Evolutionary conservation across 1,140 invertebrate species (phyloP), one percentile per base, ranked within the genome.

Genomic region (Holotrichia oblita): DNA sequence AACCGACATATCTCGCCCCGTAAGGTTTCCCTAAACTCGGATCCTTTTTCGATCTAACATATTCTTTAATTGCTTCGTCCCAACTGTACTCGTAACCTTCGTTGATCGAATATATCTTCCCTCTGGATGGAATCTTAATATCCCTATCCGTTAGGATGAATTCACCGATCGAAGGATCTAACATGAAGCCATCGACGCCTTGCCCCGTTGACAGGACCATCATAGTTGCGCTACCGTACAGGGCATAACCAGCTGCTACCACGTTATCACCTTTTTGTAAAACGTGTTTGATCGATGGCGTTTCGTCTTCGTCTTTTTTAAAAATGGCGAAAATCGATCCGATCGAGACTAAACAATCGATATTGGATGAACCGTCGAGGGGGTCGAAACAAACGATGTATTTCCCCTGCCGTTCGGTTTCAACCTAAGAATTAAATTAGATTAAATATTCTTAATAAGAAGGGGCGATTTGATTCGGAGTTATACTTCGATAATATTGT

Each of bases 371-470:
- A 6, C 99, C 98, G 88, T 99, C 99, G 64, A 99, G 88, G 0
- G 99, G 99, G 89, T 99, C 99, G 88, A 99, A 99, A 82, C 96
- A 97, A 0, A 99, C 98, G 77, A 99, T 94, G 85, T 99, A 99
- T 89, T 99, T 99, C 27, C 98, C 97, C 76, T 93, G 93, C 84
- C 93, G 94, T 74, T 98, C 96, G 0, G 90, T 91, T 83, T 99
- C 97, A 24, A 99, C 93, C 92, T 93, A 24, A 74, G 3, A n/a
- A 44, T 55, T 76, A 48, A 76, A 76, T 48, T 48, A n/a, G n/a
- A n/a, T n/a, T n/a, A n/a, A n/a, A n/a, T n/a, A n/a, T n/a, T n/a
- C n/a, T n/a, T n/a, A 55, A 76, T 48, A 80, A 81, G 64, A 77
- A 75, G 40, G 8, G 22, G 22, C 3, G 7, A 34, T 10, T 24